Conservation (phyloP, 2,797 vertebrate genomes). For the Hippoglossus hippoglossus region DNA sequence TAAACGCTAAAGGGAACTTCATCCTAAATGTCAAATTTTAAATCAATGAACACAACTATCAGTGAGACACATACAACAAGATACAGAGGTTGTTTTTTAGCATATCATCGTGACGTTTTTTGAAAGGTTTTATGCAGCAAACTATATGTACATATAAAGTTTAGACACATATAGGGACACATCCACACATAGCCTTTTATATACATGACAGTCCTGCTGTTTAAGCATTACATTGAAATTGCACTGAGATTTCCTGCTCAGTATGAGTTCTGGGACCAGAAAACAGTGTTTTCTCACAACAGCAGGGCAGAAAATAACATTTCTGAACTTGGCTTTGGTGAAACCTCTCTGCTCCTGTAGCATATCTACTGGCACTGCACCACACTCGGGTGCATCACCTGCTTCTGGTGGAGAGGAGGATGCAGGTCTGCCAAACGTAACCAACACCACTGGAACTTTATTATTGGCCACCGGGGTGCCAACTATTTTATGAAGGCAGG, state of each 20-base stretch:
- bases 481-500: slow-evolving; percentile 13
- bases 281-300: slow-evolving; percentile 14
- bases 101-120: not conserved
- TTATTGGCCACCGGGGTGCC: slow-evolving; percentile 20
- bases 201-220: not conserved
- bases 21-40: slow-evolving; percentile 50
- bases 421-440: slow-evolving; percentile 40
- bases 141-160: not conserved
- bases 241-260: not conserved
- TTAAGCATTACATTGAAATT: too few relatives aligned
- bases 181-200: not conserved
- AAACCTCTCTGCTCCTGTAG: slow-evolving; percentile 13
- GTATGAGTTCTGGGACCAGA: slow-evolving; percentile 15
- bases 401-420: slow-evolving; percentile 16
- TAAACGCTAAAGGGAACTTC: slow-evolving; percentile 36
- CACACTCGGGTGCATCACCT: slow-evolving; percentile 23
- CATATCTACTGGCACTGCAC: slow-evolving; percentile 26
- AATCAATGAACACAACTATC: slow-evolving; percentile 35
- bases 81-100: not conserved
- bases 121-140: not conserved
- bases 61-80: not conserved
- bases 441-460: slow-evolving; percentile 31
- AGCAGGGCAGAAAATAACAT: slow-evolving; percentile 35
- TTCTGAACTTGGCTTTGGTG: slow-evolving; percentile 39
- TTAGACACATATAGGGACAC: too few relatives aligned